Conservation (phyloP, 1,140 invertebrate genomes). For the Pseudomyrmex flavicornis region DNA sequence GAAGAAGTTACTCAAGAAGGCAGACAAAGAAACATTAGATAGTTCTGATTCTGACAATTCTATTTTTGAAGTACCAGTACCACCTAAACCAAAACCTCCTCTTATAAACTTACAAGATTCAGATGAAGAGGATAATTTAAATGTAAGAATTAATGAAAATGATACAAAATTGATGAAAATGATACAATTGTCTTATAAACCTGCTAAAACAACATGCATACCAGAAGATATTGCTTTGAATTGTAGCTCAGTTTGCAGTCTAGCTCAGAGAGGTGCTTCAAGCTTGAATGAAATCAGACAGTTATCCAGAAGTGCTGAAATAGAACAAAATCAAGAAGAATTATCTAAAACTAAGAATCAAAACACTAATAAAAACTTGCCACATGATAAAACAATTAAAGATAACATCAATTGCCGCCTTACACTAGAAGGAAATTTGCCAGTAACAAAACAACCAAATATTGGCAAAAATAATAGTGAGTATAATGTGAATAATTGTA, state of each 20-base stretch:
- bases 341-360: neutral
- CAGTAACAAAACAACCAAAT: neutral
- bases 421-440: neutral
- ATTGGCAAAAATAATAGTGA: neutral
- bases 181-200: neutral
- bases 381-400: neutral
- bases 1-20: constrained; percentile 26
- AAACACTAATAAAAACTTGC: neutral
- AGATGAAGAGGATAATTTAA: constrained; percentile 47
- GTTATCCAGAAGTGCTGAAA: constrained; percentile 45
- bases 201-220: neutral
- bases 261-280: constrained; percentile 61
- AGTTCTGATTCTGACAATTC: constrained; percentile 79
- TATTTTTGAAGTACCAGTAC: constrained; percentile 81
- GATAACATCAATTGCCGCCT: neutral
- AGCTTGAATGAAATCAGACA: constrained; percentile 74
- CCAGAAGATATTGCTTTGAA: constrained; percentile 74
- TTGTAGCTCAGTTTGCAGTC: constrained; percentile 58
- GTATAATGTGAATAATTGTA: neutral
- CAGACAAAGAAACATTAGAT: constrained; percentile 18
- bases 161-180: neutral
- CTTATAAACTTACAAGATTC: constrained; percentile 79
- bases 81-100: constrained; percentile 79
- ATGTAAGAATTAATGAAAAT: neutral
- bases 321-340: neutral